A percentile compares a stretch with the other conserved stretches of the same genome.
phyloP scores from a whole-genome alignment of 2,113 vertebrate genomes.

The Microcebus ravelobensis region DNA sequence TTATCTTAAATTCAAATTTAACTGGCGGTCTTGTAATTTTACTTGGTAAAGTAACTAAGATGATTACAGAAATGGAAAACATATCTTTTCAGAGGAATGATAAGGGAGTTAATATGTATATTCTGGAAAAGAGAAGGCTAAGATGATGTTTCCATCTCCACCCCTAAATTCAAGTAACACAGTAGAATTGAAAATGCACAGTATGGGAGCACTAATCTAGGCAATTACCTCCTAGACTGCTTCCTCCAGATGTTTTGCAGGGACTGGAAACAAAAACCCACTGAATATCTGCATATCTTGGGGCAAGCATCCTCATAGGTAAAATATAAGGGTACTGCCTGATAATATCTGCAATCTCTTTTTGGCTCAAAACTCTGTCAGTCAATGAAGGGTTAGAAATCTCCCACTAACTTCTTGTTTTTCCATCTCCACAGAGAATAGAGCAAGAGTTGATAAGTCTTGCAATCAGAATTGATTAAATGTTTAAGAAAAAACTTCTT shows the following conservation, averaged over 20 bases:
- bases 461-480: slow-evolving; percentile 49
- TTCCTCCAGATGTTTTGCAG: background rate
- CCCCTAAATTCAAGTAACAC: background rate
- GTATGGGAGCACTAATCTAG: background rate
- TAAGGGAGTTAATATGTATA: background rate
- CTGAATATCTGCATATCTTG: background rate
- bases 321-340: background rate
- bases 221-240: background rate
- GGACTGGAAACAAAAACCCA: background rate
- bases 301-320: background rate
- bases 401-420: slow-evolving; percentile 1
- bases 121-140: background rate
- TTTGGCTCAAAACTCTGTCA: background rate
- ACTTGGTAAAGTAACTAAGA: background rate
- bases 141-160: too few species aligned
- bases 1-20: slow-evolving; percentile 34
- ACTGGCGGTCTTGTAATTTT: background rate
- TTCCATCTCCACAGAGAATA: slow-evolving; percentile 43
- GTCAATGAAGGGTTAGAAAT: slow-evolving; percentile 18
- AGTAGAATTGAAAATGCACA: background rate
- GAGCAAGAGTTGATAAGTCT: slow-evolving; percentile 57
- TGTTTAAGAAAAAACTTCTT: slow-evolving; percentile 36
- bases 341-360: background rate
- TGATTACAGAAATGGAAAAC: background rate
- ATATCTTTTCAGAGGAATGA: background rate